A percentile compares a stretch with the other conserved stretches of the same genome.
Evolutionary conservation across 2,113 vertebrate genomes (phyloP).

Genomic region (Neoarius graeffei): DNA sequence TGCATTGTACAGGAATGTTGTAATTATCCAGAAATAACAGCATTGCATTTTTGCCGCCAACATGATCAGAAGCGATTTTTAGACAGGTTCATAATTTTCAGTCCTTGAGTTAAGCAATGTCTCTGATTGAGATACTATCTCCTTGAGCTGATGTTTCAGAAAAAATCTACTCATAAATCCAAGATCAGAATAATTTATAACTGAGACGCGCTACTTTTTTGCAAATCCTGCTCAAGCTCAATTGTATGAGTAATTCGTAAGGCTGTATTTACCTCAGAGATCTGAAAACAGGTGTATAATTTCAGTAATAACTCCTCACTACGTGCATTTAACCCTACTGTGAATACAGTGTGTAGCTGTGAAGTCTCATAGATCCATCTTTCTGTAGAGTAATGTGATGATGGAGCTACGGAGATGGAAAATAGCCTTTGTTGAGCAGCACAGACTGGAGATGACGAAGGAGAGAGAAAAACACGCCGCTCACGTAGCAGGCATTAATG

Average conservation of each 20-base stretch:
- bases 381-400: slow-evolving; percentile 82
- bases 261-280: neutral
- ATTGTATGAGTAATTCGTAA: no score
- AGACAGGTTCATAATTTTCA: neutral
- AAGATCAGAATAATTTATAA: neutral
- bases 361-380: slow-evolving; percentile 14
- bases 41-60: neutral
- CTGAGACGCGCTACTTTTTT: neutral
- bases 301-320: neutral
- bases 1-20: neutral
- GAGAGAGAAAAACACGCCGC: slow-evolving; percentile 79
- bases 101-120: neutral
- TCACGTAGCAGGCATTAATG: slow-evolving; percentile 72
- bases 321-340: neutral
- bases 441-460: slow-evolving; percentile 82
- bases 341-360: neutral
- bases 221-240: neutral
- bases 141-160: neutral
- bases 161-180: neutral
- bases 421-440: slow-evolving; percentile 82
- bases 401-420: slow-evolving; percentile 90
- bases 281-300: neutral
- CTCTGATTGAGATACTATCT: neutral
- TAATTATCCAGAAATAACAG: neutral
- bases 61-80: neutral